Conservation (phyloP, 1,140 invertebrate species). For the Apocrypta bakeri region DNA sequence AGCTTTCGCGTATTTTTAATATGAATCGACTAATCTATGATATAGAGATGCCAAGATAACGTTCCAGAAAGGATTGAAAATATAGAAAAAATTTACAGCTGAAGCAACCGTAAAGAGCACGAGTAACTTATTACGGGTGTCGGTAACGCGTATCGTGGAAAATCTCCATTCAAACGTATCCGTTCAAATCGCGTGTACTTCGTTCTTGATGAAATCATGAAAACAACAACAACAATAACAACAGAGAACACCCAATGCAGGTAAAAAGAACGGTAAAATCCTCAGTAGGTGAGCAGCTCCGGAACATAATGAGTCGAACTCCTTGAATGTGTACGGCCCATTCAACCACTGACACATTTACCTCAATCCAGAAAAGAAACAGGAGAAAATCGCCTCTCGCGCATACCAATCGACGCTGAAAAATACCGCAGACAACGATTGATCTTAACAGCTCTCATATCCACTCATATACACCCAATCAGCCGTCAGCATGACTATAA, state of each 20-base stretch:
- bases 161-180: no score
- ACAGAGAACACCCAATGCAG: neutral
- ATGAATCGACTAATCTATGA: no score
- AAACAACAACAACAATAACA: neutral
- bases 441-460: neutral
- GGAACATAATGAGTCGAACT: constrained; percentile 5
- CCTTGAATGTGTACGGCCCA: neutral
- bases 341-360: constrained; percentile 17
- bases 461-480: neutral
- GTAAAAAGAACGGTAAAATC: neutral
- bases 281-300: constrained; percentile 1
- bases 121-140: no score
- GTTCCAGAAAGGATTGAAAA: neutral
- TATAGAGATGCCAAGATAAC: no score
- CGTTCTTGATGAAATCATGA: neutral
- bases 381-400: neutral
- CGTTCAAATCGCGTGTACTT: no score
- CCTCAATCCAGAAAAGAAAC: neutral
- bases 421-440: neutral
- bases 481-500: neutral
- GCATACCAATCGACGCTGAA: neutral
- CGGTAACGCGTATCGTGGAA: no score
- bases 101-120: no score
- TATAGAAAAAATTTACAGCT: neutral
- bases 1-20: no score